Evolutionary conservation across 2,113 vertebrate genomes (phyloP).

Genomic region (human (Homo sapiens)): GRCh38 chr14:29517501-29518000

Average conservation of each 20-base stretch:
- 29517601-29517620: constrained; percentile 55
- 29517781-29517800: not conserved
- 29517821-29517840: constrained; percentile 5
- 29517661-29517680: constrained; percentile 18
- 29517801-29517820: not conserved
- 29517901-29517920: not conserved
- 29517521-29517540: not conserved
- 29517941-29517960: not conserved
- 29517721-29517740: constrained; percentile 62
- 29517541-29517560: not conserved
- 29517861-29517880: not conserved
- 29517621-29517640: not conserved
- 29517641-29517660: constrained; percentile 50
- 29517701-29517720: constrained; percentile 44
- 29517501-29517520: not conserved
- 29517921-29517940: constrained; percentile 29
- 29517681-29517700: constrained; percentile 49
- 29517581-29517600: not conserved
- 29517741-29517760: constrained; percentile 16
- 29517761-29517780: constrained; percentile 27
- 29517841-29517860: not conserved
- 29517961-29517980: not conserved
- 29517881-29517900: not conserved
- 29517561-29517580: constrained; percentile 32
- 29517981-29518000: constrained; percentile 34